Percentiles rank a stretch among this genome's conserved stretches.
Conservation (phyloP, 2,113 vertebrate species). For the Dromiciops gliroides region DNA sequence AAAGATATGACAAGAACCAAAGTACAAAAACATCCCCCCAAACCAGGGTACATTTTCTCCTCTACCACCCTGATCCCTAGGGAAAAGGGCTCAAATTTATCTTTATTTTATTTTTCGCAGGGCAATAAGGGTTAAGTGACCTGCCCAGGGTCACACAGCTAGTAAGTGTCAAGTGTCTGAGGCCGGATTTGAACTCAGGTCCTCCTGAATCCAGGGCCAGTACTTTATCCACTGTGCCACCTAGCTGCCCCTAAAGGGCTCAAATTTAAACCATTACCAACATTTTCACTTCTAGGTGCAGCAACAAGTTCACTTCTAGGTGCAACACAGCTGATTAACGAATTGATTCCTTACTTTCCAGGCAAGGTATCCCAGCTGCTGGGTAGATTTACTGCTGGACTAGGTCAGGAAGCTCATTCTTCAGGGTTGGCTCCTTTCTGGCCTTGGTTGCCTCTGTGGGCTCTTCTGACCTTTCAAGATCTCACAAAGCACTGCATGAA, state of each 20-base stretch:
- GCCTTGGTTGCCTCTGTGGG: not conserved
- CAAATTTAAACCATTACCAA: not conserved
- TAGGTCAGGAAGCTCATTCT: not conserved
- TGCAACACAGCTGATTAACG: not conserved
- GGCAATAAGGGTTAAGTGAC: too few relatives aligned
- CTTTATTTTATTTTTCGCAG: too few relatives aligned
- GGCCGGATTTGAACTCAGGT: too few relatives aligned
- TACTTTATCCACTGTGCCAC: too few relatives aligned
- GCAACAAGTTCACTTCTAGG: not conserved
- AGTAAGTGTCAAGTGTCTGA: too few relatives aligned
- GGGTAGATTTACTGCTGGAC: not conserved
- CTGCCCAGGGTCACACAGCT: too few relatives aligned
- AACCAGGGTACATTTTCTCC: not conserved
- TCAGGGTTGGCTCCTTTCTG: not conserved
- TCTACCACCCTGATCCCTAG: not conserved
- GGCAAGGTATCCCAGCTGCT: not conserved
- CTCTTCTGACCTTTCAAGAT: not conserved
- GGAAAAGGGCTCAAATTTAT: not conserved
- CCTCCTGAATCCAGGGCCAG: too few relatives aligned
- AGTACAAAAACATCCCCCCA: not conserved
- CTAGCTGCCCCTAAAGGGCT: too few relatives aligned
- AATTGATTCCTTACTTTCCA: not conserved
- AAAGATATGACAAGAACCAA: not conserved
- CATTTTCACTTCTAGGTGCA: too few relatives aligned
- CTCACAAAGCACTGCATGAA: not conserved